Evolutionary conservation across 35 echinoderm and acorn worm genomes (phyloP).

Genomic region (Heliocidaris tuberculata): DNA sequence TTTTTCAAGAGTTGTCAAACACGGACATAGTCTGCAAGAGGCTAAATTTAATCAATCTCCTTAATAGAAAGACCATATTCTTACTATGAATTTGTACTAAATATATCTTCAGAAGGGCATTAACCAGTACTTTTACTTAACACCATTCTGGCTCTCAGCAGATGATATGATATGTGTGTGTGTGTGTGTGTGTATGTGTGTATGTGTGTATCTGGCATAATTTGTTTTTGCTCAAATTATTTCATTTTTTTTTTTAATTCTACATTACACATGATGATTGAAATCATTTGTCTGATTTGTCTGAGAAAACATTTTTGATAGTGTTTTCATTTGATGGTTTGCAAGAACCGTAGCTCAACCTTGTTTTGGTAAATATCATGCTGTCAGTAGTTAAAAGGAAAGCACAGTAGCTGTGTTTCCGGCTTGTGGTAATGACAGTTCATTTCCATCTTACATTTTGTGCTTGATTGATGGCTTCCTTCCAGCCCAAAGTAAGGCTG

Average conservation of each 20-base stretch:
- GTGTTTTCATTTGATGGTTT: not conserved
- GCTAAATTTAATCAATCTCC: not conserved
- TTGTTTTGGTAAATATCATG: not conserved
- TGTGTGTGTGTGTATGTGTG: no score
- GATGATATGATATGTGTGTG: not conserved
- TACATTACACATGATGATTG: not conserved
- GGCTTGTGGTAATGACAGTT: not conserved
- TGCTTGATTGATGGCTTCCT: slow-evolving; percentile 33
- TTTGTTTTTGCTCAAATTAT: not conserved
- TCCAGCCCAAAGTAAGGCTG: slow-evolving; percentile 19
- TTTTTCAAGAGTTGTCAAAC: not conserved
- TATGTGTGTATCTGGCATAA: not conserved
- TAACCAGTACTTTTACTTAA: not conserved
- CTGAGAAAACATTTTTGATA: not conserved
- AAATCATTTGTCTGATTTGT: not conserved
- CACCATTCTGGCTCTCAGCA: not conserved
- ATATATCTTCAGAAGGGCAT: no score
- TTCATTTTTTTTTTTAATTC: not conserved
- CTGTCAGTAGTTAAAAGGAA: not conserved
- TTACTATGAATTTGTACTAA: no score
- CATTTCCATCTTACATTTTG: slow-evolving; percentile 38
- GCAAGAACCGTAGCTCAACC: not conserved
- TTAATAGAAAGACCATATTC: not conserved
- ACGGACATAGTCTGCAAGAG: not conserved
- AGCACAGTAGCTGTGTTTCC: not conserved